These are phyloP conservation scores for Corythornis leucogaster DNA, from an alignment of 2,797 vertebrate species.

Conservation along the genomic window DNA sequence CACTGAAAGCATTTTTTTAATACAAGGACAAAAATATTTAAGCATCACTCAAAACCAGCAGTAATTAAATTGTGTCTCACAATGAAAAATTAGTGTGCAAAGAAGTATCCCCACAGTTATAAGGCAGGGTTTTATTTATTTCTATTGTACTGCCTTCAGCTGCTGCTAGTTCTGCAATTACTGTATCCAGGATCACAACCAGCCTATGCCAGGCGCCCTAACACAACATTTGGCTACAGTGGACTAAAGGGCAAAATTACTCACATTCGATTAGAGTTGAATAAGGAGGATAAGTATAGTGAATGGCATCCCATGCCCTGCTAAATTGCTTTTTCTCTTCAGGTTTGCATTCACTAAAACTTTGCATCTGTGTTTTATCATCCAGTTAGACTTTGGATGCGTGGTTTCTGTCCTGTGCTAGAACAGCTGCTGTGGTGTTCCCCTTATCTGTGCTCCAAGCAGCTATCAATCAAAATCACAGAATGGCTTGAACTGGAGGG, in stretches of 20 bases:
- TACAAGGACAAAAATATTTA: background rate
- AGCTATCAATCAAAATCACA: background rate
- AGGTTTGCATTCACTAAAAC: background rate
- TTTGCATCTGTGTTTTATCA: background rate
- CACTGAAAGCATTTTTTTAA: background rate
- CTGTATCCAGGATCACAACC: background rate
- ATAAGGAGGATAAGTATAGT: background rate
- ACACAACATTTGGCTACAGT: background rate
- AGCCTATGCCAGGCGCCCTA: background rate
- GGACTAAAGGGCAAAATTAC: background rate
- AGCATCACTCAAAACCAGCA: background rate
- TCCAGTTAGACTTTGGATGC: background rate
- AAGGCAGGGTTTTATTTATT: background rate
- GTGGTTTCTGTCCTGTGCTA: background rate
- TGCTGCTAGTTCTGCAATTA: background rate
- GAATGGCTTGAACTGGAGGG: too few species aligned
- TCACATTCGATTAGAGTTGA: background rate
- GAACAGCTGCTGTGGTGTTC: fast-evolving
- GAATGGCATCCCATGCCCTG: background rate
- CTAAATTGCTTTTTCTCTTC: background rate
- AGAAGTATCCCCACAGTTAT: background rate
- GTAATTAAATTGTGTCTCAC: background rate
- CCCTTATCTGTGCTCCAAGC: background rate
- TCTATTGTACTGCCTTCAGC: background rate
- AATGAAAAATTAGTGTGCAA: background rate